A percentile compares a stretch with the other conserved stretches of the same genome.
phyloP scores from a whole-genome alignment of 2,888 invertebrate genomes.

The Amphipoea lucens region DNA sequence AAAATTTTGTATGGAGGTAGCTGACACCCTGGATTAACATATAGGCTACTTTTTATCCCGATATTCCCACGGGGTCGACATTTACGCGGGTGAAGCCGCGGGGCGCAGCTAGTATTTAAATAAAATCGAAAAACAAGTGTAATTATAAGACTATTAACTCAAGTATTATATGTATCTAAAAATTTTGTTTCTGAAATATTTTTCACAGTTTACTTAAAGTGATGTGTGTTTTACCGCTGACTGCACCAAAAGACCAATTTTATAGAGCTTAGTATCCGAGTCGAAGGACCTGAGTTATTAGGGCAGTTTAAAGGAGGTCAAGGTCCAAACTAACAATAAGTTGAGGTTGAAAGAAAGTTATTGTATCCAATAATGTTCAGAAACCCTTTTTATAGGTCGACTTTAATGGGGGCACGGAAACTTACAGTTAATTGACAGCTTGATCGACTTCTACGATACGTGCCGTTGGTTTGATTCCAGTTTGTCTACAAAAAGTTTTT shows the following conservation, averaged over 20 bases:
- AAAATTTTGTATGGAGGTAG: too few relatives aligned
- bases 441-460: slow-evolving; percentile 32
- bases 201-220: not conserved
- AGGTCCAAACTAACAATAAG: slow-evolving; percentile 5
- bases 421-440: slow-evolving; percentile 43
- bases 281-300: slow-evolving; percentile 7
- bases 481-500: not conserved
- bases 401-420: slow-evolving; percentile 26
- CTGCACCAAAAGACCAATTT: not conserved
- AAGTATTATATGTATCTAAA: not conserved
- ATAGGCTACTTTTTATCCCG: too few relatives aligned
- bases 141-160: not conserved
- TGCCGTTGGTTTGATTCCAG: slow-evolving; percentile 20
- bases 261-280: not conserved
- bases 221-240: not conserved
- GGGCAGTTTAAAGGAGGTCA: slow-evolving; percentile 29
- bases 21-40: too few relatives aligned
- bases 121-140: not conserved
- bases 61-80: too few relatives aligned
- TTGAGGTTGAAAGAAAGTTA: slow-evolving; percentile 28
- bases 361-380: slow-evolving; percentile 28
- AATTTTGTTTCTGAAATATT: not conserved
- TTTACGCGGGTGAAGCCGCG: too few relatives aligned
- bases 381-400: slow-evolving; percentile 41
- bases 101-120: not conserved